Conservation (phyloP, 2,797 vertebrate species). For the Carduelis carduelis region DNA sequence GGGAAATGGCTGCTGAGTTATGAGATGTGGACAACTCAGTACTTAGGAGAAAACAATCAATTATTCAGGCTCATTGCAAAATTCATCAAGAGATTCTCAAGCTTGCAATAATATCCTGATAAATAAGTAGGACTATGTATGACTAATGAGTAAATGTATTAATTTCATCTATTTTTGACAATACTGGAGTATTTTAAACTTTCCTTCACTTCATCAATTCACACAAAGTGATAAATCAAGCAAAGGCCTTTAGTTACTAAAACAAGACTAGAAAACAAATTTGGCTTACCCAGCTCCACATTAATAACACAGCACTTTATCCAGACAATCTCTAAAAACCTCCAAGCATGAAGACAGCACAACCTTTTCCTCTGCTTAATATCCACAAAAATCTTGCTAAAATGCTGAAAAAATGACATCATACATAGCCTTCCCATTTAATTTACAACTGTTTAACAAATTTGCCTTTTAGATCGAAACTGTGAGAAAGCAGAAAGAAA, state of each 20-base stretch:
- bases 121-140: not conserved
- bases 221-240: not conserved
- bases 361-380: not conserved
- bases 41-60: not conserved
- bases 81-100: not conserved
- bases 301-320: not conserved
- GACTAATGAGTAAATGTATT: not conserved
- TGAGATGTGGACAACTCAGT: not conserved
- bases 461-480: not conserved
- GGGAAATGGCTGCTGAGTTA: not conserved
- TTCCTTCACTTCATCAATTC: not conserved
- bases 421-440: not conserved
- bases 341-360: not conserved
- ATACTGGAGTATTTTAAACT: not conserved
- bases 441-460: not conserved
- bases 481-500: not conserved
- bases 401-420: not conserved
- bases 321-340: not conserved
- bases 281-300: not conserved
- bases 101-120: not conserved
- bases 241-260: not conserved
- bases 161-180: not conserved
- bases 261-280: not conserved
- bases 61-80: not conserved
- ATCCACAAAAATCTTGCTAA: not conserved